Base-by-base conservation (phyloP, 2,888 invertebrate genomes). In the Dugesia japonica region DNA sequence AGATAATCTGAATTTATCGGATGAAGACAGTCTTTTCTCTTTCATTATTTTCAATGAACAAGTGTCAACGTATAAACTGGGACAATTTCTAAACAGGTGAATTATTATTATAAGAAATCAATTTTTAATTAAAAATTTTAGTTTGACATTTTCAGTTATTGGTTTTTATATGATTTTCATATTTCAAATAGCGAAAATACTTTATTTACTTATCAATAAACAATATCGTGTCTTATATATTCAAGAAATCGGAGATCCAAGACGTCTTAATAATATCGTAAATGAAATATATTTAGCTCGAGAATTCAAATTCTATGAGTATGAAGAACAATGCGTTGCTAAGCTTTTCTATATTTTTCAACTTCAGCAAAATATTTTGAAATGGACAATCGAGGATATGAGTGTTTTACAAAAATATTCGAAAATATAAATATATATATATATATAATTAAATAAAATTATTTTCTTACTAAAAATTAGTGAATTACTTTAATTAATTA, bases 211-310 rank as follows among this genome's bases (percentile, higher is more conserved):
- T 56, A 9, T 56, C n/a, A 4, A 56, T n/a, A 56, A 56, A 7
- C 56, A 56, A 56, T 23, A 56, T n/a, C 56, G 4, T 7, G 23
- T 1, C 1, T 9, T 23, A 4, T 56, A 56, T 13, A 7, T 7
- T n/a, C 56, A 56, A 56, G 56, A 56, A n/a, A 56, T 56, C 9
- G 56, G 9, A n/a, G 23, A 56, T n/a, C 56, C 56, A 1, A 23
- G 7, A 20, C 56, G 56, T 9, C 4, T 56, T 7, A 56, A 56
- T 7, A 56, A 56, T 56, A 56, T 56, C 1, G 7, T 56, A 56
- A 56, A 56, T 56, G 56, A 56, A 56, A n/a, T 56, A 9, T 56
- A 56, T 56, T 56, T 56, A 56, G 56, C 56, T 7, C n/a, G 56
- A 56, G 56, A 56, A 23, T 13, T 9, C 23, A 56, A 56, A 56